Evolutionary conservation across 2,888 invertebrate genomes (phyloP).

Genomic region (Melanostoma scalare): DNA sequence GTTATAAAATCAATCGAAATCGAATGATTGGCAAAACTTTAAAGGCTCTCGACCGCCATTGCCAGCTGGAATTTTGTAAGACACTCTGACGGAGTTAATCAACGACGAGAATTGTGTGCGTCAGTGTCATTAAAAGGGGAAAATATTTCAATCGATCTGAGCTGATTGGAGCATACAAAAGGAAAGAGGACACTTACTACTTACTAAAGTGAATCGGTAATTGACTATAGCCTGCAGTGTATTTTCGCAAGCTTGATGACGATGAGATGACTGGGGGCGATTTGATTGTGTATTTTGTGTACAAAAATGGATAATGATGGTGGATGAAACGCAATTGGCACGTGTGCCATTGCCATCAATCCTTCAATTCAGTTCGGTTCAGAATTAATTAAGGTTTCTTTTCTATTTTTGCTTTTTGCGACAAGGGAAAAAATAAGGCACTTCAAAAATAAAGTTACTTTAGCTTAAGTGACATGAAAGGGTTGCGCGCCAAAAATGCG

Average conservation of each 20-base stretch:
- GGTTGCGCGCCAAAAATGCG: slow-evolving; percentile 37
- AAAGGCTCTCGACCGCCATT: slow-evolving; percentile 4
- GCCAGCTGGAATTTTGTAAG: slow-evolving; percentile 33
- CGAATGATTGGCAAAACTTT: slow-evolving; percentile 54
- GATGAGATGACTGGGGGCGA: slow-evolving; percentile 1
- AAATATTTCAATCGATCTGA: slow-evolving; percentile 48
- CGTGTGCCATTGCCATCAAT: slow-evolving; percentile 55
- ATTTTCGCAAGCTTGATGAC: background rate
- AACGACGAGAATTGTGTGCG: slow-evolving; percentile 28
- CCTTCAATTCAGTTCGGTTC: slow-evolving; percentile 32
- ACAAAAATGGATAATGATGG: slow-evolving; percentile 25
- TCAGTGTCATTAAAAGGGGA: slow-evolving; percentile 16
- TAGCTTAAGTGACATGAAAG: slow-evolving; percentile 54
- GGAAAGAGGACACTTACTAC: slow-evolving; percentile 9
- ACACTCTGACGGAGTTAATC: slow-evolving; percentile 47
- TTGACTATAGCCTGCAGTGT: slow-evolving; percentile 23
- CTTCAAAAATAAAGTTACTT: slow-evolving; percentile 62
- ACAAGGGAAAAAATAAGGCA: slow-evolving; percentile 10
- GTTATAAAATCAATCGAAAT: slow-evolving; percentile 59
- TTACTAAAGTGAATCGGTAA: slow-evolving; percentile 36
- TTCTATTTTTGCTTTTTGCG: background rate
- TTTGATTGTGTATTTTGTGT: slow-evolving; percentile 29
- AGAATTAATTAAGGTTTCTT: slow-evolving; percentile 63
- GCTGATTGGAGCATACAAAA: slow-evolving; percentile 7
- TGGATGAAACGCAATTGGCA: slow-evolving; percentile 38